Base-by-base conservation (phyloP, 2,888 invertebrate species). In the Furcula furcula region DNA sequence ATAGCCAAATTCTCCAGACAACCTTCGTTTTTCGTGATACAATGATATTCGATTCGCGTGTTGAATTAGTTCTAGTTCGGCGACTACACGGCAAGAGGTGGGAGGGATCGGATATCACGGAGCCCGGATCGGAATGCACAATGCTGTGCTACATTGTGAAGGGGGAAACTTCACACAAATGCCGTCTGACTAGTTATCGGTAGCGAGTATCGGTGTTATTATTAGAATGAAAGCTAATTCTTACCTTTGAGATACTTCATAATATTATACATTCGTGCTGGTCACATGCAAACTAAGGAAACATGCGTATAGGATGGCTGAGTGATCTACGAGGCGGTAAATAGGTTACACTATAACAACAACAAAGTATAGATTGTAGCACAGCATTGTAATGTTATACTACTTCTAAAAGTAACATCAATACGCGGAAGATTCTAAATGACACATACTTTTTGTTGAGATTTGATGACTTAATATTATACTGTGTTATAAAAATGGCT, bases 41-140 rank as follows among this genome's bases (percentile, higher is more conserved):
- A n/a, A n/a, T n/a, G n/a, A n/a, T n/a, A n/a, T n/a, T n/a, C n/a
- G n/a, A n/a, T n/a, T n/a, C n/a, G n/a, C n/a, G n/a, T n/a, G n/a
- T n/a, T 37, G 31, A 39, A 44, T 40, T 30, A 44, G 28, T 33
- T 31, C 33, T 40, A 40, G 25, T 22, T 9, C 30, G 21, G 21
- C 25, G 27, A 23, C 33, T 31, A 33, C 34, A 40, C 43, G 39
- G 31, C 36, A 31, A 34, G 23, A 53, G 32, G 29, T 34, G 36
- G 33, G 34, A 49, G 36, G 40, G 39, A 43, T 29, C 34, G 35
- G 33, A 42, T 40, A 29, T 20, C 23, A 43, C 40, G 38, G 56
- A 64, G 64, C 62, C 65, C 70, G 74, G 78, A 83, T 86, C 86
- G 86, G 86, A 87, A 87, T 86, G 85, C 82, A 86, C 86, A 83